These are phyloP conservation scores for Vulpes lagopus DNA, from an alignment of 2,113 vertebrate genomes.

Conservation along the genomic window DNA sequence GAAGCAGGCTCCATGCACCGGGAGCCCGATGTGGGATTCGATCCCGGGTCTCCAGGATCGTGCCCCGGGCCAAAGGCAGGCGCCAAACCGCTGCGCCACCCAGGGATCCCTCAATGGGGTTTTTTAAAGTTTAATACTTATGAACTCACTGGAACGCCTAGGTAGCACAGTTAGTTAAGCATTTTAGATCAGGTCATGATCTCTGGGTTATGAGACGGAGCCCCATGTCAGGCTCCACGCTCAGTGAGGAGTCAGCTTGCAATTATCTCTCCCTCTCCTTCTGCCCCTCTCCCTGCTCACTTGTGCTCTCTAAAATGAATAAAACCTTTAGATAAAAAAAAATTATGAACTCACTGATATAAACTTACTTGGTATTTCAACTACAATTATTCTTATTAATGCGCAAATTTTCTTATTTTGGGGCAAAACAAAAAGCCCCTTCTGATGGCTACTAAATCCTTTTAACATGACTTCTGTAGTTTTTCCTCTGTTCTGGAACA, in stretches of 20 bases:
- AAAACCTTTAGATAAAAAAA: not conserved
- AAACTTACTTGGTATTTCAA: conserved; percentile 26
- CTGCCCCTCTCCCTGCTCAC: not conserved
- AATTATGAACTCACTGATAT: not conserved
- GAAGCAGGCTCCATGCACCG: too few relatives aligned
- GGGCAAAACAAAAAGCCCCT: not conserved
- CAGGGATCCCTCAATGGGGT: too few relatives aligned
- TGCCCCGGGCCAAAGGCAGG: too few relatives aligned
- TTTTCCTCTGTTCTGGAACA: not conserved
- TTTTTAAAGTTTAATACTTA: not conserved
- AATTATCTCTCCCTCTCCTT: not conserved
- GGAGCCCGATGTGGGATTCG: too few relatives aligned
- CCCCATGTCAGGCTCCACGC: not conserved
- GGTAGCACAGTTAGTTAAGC: not conserved
- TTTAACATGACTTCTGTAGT: conserved; percentile 16
- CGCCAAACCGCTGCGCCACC: too few relatives aligned
- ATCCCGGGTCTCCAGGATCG: too few relatives aligned
- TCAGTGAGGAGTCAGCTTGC: not conserved
- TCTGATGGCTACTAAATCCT: conserved; percentile 23
- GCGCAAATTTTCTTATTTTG: not conserved
- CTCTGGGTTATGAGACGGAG: not conserved
- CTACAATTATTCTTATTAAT: not conserved
- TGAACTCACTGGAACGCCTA: not conserved
- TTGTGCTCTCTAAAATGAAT: not conserved
- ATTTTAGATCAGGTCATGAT: not conserved